A percentile compares a stretch with the other conserved stretches of the same genome.
Evolutionary conservation across 2,113 vertebrate genomes (phyloP).

Genomic region (Aphyosemion australe): DNA sequence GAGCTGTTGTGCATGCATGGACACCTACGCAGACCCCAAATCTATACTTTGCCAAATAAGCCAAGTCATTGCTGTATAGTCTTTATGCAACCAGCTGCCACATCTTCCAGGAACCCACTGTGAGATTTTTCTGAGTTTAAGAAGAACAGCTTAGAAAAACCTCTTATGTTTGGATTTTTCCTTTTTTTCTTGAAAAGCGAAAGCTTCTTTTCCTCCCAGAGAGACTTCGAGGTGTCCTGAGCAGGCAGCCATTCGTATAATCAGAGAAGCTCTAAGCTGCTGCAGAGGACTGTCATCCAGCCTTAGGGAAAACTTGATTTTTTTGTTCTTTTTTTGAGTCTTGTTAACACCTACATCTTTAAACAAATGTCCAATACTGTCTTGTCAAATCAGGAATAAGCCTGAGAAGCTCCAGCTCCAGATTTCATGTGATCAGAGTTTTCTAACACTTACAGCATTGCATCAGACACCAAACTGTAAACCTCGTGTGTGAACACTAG

Average conservation of each 20-base stretch:
- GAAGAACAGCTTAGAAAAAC: slow-evolving; percentile 62
- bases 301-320: slow-evolving; percentile 14
- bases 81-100: slow-evolving; percentile 31
- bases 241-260: slow-evolving; percentile 69
- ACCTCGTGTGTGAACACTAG: no score
- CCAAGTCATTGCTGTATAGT: slow-evolving; percentile 49
- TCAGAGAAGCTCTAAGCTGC: slow-evolving; percentile 62
- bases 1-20: slow-evolving; percentile 25
- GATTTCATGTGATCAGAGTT: slow-evolving; percentile 5
- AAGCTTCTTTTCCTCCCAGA: slow-evolving; percentile 69
- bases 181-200: slow-evolving; percentile 51
- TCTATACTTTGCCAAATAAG: slow-evolving; percentile 50
- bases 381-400: neutral
- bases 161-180: slow-evolving; percentile 58
- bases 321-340: slow-evolving; percentile 24
- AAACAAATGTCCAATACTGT: slow-evolving; percentile 2
- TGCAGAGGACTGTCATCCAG: slow-evolving; percentile 23
- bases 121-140: slow-evolving; percentile 53
- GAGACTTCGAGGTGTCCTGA: slow-evolving; percentile 67
- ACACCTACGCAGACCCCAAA: slow-evolving; percentile 33
- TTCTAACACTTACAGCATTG: no score
- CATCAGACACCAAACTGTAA: no score
- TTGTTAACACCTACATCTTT: slow-evolving; percentile 16
- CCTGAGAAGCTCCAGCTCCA: neutral
- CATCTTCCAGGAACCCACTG: slow-evolving; percentile 45